Conservation (phyloP, 2,797 vertebrate genomes). For the Pseudochirops cupreus region DNA sequence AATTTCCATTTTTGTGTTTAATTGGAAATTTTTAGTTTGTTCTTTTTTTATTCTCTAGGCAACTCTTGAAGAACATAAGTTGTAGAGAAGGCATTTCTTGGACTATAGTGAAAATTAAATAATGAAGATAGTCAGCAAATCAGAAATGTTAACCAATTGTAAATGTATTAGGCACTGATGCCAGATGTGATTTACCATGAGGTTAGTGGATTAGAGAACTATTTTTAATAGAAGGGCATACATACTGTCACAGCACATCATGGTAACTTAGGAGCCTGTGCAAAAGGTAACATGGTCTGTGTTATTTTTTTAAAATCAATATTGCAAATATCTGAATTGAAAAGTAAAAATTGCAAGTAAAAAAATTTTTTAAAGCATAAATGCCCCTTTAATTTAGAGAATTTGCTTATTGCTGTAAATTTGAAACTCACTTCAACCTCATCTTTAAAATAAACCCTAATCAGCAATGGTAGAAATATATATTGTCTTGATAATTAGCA, state of each 20-base stretch:
- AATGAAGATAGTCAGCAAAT: constrained; percentile 61
- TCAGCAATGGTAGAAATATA: not conserved
- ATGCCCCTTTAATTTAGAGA: not conserved
- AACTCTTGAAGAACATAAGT: not conserved
- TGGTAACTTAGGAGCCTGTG: not conserved
- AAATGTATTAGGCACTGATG: constrained; percentile 18
- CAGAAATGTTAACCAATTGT: constrained; percentile 45
- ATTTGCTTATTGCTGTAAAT: not conserved
- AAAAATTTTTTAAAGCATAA: not conserved
- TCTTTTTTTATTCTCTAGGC: not conserved
- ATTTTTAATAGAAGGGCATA: not conserved
- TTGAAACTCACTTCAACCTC: not conserved
- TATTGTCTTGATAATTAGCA: too few relatives aligned
- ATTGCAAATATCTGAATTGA: constrained; percentile 18
- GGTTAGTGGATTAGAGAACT: not conserved
- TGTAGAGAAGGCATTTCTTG: constrained; percentile 31
- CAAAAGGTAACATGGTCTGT: not conserved
- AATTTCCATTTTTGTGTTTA: not conserved
- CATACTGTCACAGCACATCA: not conserved
- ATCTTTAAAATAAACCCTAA: not conserved
- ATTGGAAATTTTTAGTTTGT: not conserved
- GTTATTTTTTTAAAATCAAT: not conserved
- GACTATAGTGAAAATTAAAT: constrained; percentile 51
- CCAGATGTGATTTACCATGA: constrained; percentile 12
- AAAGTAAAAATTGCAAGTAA: not conserved